Percentiles rank a stretch among this genome's conserved stretches.
phyloP scores from a whole-genome alignment of 2,113 vertebrate genomes.

The Hippocampus mohnikei region DNA sequence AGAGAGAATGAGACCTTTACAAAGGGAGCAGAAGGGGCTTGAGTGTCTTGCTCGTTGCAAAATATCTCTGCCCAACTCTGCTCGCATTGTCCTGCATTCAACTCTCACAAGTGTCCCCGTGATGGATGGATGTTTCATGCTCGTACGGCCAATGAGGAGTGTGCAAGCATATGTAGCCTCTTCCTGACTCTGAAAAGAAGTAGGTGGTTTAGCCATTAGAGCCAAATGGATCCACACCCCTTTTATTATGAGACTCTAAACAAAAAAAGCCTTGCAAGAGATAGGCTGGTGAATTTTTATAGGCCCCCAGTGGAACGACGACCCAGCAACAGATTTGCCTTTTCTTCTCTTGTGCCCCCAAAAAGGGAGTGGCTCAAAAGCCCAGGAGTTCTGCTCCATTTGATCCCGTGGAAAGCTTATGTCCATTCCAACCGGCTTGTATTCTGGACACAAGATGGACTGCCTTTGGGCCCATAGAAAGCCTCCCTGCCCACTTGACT shows the following conservation, averaged over 20 bases:
- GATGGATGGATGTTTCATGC: slow-evolving; percentile 60
- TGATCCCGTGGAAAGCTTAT: slow-evolving; percentile 90
- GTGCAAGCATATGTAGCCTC: slow-evolving; percentile 30
- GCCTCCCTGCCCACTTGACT: slow-evolving; percentile 71
- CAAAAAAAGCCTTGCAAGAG: slow-evolving; percentile 43
- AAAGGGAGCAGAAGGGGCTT: slow-evolving; percentile 58
- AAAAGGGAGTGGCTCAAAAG: slow-evolving; percentile 83
- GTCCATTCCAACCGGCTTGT: slow-evolving; percentile 82
- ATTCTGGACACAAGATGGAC: slow-evolving; percentile 78
- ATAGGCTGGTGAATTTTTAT: slow-evolving; percentile 54
- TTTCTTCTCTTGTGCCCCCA: slow-evolving; percentile 61
- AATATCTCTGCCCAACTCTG: slow-evolving; percentile 62
- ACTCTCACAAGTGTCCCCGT: slow-evolving; percentile 48
- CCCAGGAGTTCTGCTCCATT: slow-evolving; percentile 86
- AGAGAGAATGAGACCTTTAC: slow-evolving; percentile 49
- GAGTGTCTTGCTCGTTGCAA: slow-evolving; percentile 54
- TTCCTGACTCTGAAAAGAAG: slow-evolving; percentile 27
- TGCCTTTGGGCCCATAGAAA: slow-evolving; percentile 79
- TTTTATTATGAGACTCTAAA: slow-evolving; percentile 37
- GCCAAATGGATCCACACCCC: slow-evolving; percentile 49
- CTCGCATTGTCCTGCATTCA: slow-evolving; percentile 62
- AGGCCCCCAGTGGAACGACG: slow-evolving; percentile 39
- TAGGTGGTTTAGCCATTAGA: slow-evolving; percentile 64
- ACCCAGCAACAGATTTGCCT: slow-evolving; percentile 64
- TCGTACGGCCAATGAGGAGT: slow-evolving; percentile 32